Conservation (phyloP, 2,113 vertebrate species). For the Sapayoa aenigma region DNA sequence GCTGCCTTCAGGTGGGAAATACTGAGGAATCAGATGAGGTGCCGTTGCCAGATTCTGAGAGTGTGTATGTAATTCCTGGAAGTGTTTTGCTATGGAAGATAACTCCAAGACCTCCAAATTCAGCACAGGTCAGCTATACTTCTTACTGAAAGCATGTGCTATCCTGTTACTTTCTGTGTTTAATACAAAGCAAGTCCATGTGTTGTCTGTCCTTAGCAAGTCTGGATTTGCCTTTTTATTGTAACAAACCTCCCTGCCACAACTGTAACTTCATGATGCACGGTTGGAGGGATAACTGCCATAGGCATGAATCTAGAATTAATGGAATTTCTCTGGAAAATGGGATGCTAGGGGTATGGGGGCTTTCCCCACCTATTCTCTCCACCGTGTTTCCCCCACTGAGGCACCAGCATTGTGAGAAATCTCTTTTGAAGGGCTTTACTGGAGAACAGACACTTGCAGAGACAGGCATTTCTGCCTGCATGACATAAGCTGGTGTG, state of each 20-base stretch:
- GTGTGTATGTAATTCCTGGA: slow-evolving; percentile 89
- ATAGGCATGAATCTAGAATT: not conserved
- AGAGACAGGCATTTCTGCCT: not conserved
- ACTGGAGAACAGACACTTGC: not conserved
- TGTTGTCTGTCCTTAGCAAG: not conserved
- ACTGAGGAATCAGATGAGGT: slow-evolving; percentile 91
- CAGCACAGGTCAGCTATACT: slow-evolving; percentile 81
- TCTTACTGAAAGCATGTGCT: not conserved
- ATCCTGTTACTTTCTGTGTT: not conserved
- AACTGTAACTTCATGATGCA: not conserved
- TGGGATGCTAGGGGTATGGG: not conserved
- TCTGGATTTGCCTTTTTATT: not conserved
- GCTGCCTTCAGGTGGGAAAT: slow-evolving; percentile 68
- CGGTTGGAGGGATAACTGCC: not conserved
- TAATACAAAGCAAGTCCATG: not conserved
- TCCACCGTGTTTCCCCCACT: not conserved
- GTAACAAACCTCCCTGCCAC: not conserved
- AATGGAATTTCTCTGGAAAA: not conserved
- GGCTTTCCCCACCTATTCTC: not conserved
- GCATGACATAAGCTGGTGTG: not conserved
- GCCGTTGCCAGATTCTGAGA: slow-evolving; percentile 90
- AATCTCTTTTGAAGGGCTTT: not conserved
- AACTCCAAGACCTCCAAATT: slow-evolving; percentile 91
- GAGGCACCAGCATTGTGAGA: not conserved
- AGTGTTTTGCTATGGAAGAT: slow-evolving; percentile 93